Evolutionary conservation across 2,113 vertebrate genomes (phyloP).

Genomic region (Peromyscus californicus): DNA sequence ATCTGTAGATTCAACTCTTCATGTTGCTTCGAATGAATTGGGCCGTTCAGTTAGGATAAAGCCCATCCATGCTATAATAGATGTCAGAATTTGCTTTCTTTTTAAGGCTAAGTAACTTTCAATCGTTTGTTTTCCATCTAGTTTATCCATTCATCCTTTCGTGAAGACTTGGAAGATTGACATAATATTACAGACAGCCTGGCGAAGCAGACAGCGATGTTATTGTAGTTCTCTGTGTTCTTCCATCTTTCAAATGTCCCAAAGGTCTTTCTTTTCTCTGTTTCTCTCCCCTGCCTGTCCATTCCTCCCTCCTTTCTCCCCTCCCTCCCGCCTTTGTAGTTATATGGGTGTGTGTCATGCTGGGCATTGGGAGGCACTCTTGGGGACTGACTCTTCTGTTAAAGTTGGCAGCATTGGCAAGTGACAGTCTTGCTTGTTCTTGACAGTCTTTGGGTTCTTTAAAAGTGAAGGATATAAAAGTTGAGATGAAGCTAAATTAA

Average conservation of each 20-base stretch:
- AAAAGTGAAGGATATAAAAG: neutral
- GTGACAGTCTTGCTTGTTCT: neutral
- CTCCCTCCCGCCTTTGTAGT: neutral
- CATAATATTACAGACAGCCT: neutral
- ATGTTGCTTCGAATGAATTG: neutral
- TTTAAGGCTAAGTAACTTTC: neutral
- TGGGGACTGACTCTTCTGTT: neutral
- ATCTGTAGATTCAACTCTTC: neutral
- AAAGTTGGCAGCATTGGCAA: neutral
- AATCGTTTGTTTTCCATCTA: neutral
- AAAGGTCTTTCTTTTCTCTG: neutral
- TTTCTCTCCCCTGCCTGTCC: neutral
- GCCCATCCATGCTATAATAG: neutral
- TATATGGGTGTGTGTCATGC: too few relatives aligned
- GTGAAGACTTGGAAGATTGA: neutral
- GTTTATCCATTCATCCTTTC: neutral
- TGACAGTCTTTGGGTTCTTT: neutral
- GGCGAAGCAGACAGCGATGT: neutral
- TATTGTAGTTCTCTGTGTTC: neutral
- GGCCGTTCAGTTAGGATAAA: neutral
- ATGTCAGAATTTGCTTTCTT: neutral
- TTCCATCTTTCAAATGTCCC: neutral
- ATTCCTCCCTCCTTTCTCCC: too few relatives aligned
- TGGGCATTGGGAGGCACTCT: neutral
- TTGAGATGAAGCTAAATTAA: neutral